These are phyloP conservation scores for Channa maculata DNA, from an alignment of 2,113 vertebrate species.

Conservation along the genomic window DNA sequence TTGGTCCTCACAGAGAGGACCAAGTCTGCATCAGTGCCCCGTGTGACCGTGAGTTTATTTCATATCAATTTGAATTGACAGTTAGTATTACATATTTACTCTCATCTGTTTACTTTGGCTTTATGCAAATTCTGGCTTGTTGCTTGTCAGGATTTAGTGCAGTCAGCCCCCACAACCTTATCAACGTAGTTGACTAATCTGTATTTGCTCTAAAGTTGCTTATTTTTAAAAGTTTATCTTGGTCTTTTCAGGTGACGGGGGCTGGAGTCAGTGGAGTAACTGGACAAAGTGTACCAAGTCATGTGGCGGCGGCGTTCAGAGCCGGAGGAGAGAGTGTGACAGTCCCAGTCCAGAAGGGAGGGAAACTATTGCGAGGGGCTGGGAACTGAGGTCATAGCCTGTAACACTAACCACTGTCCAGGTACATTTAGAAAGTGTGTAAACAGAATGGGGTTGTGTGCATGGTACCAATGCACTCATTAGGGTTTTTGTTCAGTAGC, in stretches of 20 bases:
- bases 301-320: slow-evolving; percentile 88
- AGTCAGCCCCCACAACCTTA: no score
- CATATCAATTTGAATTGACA: not conserved
- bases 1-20: slow-evolving; percentile 78
- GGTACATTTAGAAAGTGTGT: slow-evolving; percentile 68
- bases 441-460: not conserved
- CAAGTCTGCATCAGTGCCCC: slow-evolving; percentile 75
- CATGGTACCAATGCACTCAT: not conserved
- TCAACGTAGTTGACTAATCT: not conserved
- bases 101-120: no score
- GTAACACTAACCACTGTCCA: slow-evolving; percentile 84
- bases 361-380: slow-evolving; percentile 90
- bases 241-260: slow-evolving; percentile 80
- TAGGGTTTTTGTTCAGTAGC: not conserved
- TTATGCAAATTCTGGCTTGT: no score
- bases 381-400: slow-evolving; percentile 77
- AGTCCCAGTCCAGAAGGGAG: slow-evolving; percentile 80
- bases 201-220: not conserved
- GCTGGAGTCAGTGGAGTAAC: slow-evolving; percentile 86
- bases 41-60: slow-evolving; percentile 79
- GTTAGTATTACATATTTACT: no score
- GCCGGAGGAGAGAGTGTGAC: slow-evolving; percentile 84
- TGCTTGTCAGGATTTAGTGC: no score
- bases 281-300: slow-evolving; percentile 89
- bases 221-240: not conserved